Base-by-base conservation (phyloP, 2,888 invertebrate genomes). In the Caenorhabditis parvicauda region DNA sequence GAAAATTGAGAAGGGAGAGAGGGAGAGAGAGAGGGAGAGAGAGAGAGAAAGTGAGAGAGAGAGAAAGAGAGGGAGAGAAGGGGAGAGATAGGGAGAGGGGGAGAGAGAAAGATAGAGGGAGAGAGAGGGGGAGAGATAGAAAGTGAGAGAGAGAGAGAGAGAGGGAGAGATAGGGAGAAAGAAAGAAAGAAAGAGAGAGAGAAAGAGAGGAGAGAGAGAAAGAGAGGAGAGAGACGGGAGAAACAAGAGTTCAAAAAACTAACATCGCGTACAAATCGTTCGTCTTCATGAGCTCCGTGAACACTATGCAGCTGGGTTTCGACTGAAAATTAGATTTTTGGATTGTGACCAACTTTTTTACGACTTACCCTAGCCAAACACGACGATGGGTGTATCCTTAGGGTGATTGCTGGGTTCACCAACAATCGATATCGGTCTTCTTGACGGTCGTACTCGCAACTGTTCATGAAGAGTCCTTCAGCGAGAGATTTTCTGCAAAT, bases 371-470 rank as follows among this genome's bases (percentile, higher is more conserved):
- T 57, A 3, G 67, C 46, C 7, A 77, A 47, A 32, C 58, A 54
- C 0, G 77, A 77, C 4, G 72, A 62, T 9, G 77, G 77, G 50
- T 77, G 77, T 28, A 77, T 75, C 48, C 72, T 72, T 19, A 78
- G 49, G 6, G 63, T 55, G 19, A 73, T 68, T 7, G 64, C 47
- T 2, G 67, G 71, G 21, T 70, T 68, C 27, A 67, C 59, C 27
- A 67, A 53, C 46, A 77, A 48, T 58, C 68, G 53, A 59, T 75
- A 79, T 45, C 66, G 58, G 44, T 70, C 70, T 32, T 67, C 64
- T 29, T 71, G 65, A 2, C 62, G 55, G 52, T 75, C 74, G 53
- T 70, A 77, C 45, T 67, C 67, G 46, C 76, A 76, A 19, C 68
- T 67, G 49, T 78, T 78, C 57, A 74, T 43, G 44, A 73, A 76